Conservation (phyloP, 2,113 vertebrate species). For the Pedetes capensis region DNA sequence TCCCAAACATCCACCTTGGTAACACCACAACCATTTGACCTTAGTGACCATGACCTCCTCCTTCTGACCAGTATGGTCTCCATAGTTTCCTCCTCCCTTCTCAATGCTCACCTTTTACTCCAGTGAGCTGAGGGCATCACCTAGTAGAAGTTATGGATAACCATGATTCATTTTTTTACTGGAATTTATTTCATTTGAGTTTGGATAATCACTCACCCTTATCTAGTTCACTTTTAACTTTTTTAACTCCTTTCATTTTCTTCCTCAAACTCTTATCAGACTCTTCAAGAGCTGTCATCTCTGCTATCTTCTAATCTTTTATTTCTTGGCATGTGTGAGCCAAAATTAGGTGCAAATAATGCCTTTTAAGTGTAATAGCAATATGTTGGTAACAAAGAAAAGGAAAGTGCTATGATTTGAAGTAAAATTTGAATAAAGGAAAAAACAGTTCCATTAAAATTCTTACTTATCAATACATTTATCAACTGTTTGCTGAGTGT, state of each 20-base stretch:
- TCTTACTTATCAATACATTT: background rate
- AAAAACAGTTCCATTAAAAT: background rate
- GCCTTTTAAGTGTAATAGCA: background rate
- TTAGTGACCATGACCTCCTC: too few species aligned
- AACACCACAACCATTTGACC: background rate
- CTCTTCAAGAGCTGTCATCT: background rate
- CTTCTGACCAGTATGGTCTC: fast-evolving
- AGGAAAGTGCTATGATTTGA: background rate
- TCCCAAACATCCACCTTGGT: background rate
- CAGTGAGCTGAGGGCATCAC: background rate
- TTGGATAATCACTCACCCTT: background rate
- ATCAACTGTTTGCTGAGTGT: background rate
- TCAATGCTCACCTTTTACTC: background rate
- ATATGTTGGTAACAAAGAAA: background rate
- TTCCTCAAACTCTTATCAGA: background rate
- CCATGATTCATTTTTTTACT: background rate
- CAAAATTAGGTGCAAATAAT: background rate
- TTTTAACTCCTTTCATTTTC: background rate
- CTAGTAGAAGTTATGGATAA: background rate
- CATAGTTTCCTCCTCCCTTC: background rate
- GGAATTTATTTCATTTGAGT: background rate
- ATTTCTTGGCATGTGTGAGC: background rate
- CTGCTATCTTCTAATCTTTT: background rate
- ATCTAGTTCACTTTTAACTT: background rate
- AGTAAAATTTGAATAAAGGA: background rate